These are phyloP conservation scores for Carduelis carduelis DNA, from an alignment of 2,797 vertebrate genomes.

Conservation along the genomic window DNA sequence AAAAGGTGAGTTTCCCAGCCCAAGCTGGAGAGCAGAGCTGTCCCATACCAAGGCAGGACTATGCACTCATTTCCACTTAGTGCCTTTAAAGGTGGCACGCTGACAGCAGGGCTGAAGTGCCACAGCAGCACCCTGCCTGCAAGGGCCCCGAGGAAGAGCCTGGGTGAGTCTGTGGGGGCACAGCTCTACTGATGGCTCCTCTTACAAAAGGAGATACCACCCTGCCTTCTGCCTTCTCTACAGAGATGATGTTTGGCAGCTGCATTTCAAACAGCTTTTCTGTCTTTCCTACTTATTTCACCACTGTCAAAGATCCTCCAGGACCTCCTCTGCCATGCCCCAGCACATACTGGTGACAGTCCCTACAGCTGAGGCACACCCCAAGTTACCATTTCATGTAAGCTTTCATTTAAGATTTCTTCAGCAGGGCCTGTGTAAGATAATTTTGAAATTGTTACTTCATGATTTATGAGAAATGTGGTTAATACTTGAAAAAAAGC, in stretches of 20 bases:
- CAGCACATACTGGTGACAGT: background rate
- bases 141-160: background rate
- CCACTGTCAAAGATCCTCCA: background rate
- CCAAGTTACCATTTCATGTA: background rate
- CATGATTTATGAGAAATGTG: background rate
- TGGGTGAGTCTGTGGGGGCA: background rate
- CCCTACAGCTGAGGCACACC: background rate
- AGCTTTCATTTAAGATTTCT: background rate
- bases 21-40: background rate
- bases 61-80: background rate
- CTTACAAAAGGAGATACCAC: background rate
- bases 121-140: background rate
- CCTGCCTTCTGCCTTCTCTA: background rate
- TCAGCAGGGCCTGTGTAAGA: background rate
- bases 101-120: background rate
- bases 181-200: background rate
- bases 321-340: background rate
- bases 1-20: background rate
- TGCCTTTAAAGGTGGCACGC: background rate
- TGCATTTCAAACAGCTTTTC: background rate
- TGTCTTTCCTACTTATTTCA: background rate
- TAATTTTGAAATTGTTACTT: background rate
- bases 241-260: background rate
- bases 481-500: conserved; percentile 28
- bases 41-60: background rate